Evolutionary conservation across 2,113 vertebrate species (phyloP), one percentile per base, ranked within the genome.

Genomic region (Physeter macrocephalus): DNA sequence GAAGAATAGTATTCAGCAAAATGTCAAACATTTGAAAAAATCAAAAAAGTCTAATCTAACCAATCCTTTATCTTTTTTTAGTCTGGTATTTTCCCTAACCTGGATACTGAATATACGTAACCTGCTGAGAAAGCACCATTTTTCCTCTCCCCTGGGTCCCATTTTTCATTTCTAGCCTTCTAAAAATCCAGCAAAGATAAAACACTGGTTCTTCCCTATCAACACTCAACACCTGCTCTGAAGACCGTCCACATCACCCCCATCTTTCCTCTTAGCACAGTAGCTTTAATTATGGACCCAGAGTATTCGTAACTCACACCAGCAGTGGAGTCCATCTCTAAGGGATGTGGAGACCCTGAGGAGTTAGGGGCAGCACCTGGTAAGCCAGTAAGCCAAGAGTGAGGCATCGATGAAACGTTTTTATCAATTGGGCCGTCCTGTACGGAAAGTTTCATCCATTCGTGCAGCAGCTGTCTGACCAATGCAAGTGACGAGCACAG

Each of bases 231-330:
- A 98, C 98, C 97, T 97, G 97, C 98, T 86, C 88, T 97, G 92
- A 95, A 54, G 90, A 88, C 87, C 34, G 92, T 39, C 6, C 9
- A 54, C 23, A 1, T 0, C 21, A 54, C 52, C 27, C 20, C 34
- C 5, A 1, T 62, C 2, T 54, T 80, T 67, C 96, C 87, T 57
- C 97, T 96, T 39, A 96, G 97, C 54, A 96, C 41, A 96, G 97
- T 46, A 96, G 96, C 88, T 98, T 98, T 98, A 99, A 98, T 98
- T 98, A 98, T 93, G 95, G 97, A 97, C 98, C 84, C 97, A 93
- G 98, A 98, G 96, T 95, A 98, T 97, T 98, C 98, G 88, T 96
- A 98, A 95, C 94, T 98, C 31, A 90, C 96, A 96, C 88, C 86
- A 95, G 98, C 95, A 93, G 97, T 43, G 92, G 89, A 98, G 98